phyloP scores from a whole-genome alignment of 2,888 invertebrate species.

The Willowsia nigromaculata region DNA sequence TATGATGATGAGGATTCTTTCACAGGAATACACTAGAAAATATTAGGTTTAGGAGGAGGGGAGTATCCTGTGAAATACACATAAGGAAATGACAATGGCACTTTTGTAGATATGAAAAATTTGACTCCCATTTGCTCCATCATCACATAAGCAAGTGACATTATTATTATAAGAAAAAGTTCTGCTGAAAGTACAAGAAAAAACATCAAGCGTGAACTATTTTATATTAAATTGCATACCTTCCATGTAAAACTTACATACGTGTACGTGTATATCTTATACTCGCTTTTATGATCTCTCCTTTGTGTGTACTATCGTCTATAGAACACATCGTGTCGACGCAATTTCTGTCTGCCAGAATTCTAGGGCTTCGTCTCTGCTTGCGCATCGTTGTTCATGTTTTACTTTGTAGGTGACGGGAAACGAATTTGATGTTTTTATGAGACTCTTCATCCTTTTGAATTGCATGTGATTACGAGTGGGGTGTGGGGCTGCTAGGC shows the following conservation, averaged over 20 bases:
- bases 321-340: too few relatives aligned
- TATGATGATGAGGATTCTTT: not conserved
- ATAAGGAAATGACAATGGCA: slow-evolving; percentile 73
- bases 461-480: slow-evolving; percentile 17
- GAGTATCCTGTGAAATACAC: slow-evolving; percentile 21
- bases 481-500: too few relatives aligned
- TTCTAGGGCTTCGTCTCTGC: not conserved
- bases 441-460: slow-evolving; percentile 17
- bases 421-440: slow-evolving; percentile 44
- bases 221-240: not conserved
- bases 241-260: not conserved
- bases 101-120: slow-evolving; percentile 71
- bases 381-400: too few relatives aligned
- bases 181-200: not conserved
- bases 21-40: not conserved
- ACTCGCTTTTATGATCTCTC: too few relatives aligned
- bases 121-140: slow-evolving; percentile 65
- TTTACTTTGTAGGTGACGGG: not conserved
- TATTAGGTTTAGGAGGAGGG: not conserved
- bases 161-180: slow-evolving; percentile 3
- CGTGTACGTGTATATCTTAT: not conserved
- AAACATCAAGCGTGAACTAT: slow-evolving; percentile 21
- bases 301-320: too few relatives aligned
- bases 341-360: too few relatives aligned
- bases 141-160: slow-evolving; percentile 9